Evolutionary conservation across 1,140 invertebrate genomes (phyloP), one percentile per base, ranked within the genome.

Genomic region (Hylaeus volcanicus): DNA sequence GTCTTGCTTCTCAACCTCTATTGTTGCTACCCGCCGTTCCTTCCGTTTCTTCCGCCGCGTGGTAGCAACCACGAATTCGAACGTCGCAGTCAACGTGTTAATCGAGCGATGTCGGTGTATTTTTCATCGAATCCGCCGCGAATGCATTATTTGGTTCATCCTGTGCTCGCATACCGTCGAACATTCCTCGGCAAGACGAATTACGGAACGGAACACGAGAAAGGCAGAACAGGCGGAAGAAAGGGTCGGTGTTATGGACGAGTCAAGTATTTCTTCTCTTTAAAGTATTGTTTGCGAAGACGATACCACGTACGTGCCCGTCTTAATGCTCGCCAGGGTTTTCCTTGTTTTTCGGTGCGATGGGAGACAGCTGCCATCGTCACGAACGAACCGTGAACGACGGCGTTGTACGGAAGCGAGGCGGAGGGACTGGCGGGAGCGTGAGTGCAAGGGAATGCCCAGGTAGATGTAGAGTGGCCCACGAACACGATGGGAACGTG

Each of bases 271-370:
- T 74, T 79, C 85, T 74, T 79, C 75, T 55, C 63, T 58, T 80
- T 73, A 65, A 64, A 48, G 63, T 61, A 83, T 87, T 87, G 78
- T 84, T 86, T 79, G 86, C 82, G 69, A 81, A 41, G 66, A 69
- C 68, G 81, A 86, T 80, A 86, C 74, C 82, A 26, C 77, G 85
- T 81, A 81, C 86, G 70, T 87, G 86, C 78, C 63, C 15, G 37
- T 61, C 74, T 72, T 71, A 70, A 74, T 83, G 70, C 74, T 73
- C 71, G 48, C 41, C 39, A 53, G 55, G 73, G 58, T 84, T 84
- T 81, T 84, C 74, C 73, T 81, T 74, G 68, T 81, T 78, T 82
- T 66, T 74, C 61, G 74, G 61, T 63, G 51, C 8, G 74, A 64
- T 15, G 53, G 58, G 43, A 72, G 68, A 55, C 74, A 78, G 45